These are phyloP conservation scores for Papilio gigon DNA, from an alignment of 2,888 invertebrate species.

Conservation along the genomic window DNA sequence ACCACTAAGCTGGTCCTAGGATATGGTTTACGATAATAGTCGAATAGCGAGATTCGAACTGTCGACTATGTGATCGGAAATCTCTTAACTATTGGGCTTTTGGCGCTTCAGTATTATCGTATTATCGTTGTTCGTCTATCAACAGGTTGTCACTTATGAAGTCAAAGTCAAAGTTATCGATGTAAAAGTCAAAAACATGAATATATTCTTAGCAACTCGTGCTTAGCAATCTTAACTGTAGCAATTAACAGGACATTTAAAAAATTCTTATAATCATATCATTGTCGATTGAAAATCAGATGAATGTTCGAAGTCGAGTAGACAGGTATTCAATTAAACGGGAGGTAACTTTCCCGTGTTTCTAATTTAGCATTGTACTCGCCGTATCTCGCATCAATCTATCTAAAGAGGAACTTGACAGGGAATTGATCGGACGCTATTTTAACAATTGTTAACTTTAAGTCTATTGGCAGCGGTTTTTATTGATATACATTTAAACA, in stretches of 20 bases:
- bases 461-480: constrained; percentile 55
- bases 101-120: no score
- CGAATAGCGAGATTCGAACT: no score
- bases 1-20: no score
- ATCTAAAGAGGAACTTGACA: constrained; percentile 69
- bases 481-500: constrained; percentile 6
- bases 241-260: constrained; percentile 63
- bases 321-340: constrained; percentile 70
- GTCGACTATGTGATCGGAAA: no score
- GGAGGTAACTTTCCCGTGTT: constrained; percentile 71
- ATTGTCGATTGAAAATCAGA: constrained; percentile 69
- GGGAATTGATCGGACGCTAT: constrained; percentile 69
- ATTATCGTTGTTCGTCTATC: no score
- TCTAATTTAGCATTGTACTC: constrained; percentile 72
- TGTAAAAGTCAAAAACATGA: no score
- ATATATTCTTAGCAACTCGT: no score
- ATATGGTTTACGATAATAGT: no score
- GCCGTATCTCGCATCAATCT: constrained; percentile 72
- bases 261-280: constrained; percentile 67
- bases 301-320: constrained; percentile 55
- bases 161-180: no score
- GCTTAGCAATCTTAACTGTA: constrained; percentile 54
- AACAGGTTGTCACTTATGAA: no score
- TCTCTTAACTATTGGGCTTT: no score
- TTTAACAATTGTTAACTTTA: constrained; percentile 77